phyloP scores from a whole-genome alignment of 2,888 invertebrate genomes.

The Volucella zonaria region DNA sequence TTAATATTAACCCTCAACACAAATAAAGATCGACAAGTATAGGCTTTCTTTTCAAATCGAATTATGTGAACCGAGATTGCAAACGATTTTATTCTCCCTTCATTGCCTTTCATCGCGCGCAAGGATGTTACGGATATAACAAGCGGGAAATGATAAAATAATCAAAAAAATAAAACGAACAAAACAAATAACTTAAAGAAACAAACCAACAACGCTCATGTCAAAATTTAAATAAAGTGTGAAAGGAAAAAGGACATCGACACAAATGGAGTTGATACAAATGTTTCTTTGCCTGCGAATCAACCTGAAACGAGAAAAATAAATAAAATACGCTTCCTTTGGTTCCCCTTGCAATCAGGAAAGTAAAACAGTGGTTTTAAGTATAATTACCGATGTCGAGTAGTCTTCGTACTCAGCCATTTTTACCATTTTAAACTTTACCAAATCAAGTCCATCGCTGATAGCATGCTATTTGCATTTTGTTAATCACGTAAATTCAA shows the following conservation, averaged over 20 bases:
- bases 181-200: conserved; percentile 26
- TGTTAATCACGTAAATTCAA: conserved; percentile 65
- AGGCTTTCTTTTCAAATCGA: conserved; percentile 35
- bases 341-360: conserved; percentile 9
- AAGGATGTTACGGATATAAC: conserved; percentile 35
- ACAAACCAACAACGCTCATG: conserved; percentile 58
- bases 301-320: conserved; percentile 34
- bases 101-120: conserved; percentile 58
- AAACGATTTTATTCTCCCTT: conserved; percentile 51
- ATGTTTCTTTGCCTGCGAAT: conserved; percentile 56
- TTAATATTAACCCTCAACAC: too few relatives aligned
- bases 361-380: conserved; percentile 45
- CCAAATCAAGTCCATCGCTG: conserved; percentile 52
- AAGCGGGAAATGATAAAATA: conserved; percentile 27
- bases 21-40: conserved; percentile 26
- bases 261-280: conserved; percentile 58
- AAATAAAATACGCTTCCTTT: conserved; percentile 29
- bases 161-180: background rate
- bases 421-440: conserved; percentile 7
- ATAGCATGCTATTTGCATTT: conserved; percentile 68
- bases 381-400: conserved; percentile 50
- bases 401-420: conserved; percentile 1
- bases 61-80: conserved; percentile 50
- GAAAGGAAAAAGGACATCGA: conserved; percentile 67
- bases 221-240: conserved; percentile 73